Evolutionary conservation across 1,140 invertebrate species (phyloP).

Genomic region (Drosophila obscura): DNA sequence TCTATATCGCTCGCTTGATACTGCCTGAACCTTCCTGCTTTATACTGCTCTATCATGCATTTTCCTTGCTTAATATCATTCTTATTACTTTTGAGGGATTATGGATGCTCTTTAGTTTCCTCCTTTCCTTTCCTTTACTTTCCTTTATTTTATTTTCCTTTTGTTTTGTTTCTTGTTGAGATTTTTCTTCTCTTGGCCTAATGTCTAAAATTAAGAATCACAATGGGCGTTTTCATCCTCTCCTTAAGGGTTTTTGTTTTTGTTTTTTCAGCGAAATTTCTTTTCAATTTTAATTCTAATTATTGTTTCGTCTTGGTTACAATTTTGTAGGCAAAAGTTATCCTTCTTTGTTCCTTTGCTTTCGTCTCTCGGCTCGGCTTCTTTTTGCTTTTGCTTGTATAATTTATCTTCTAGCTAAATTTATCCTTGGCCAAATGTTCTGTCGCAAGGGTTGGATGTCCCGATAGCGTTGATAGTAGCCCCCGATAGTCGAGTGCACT

Average conservation of each 20-base stretch:
- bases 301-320: constrained; percentile 68
- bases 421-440: constrained; percentile 36
- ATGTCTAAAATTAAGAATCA: constrained; percentile 83
- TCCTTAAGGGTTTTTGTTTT: constrained; percentile 12
- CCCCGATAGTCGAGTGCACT: neutral
- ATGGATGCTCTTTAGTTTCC: neutral
- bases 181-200: constrained; percentile 36
- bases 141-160: neutral
- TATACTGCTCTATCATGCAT: too few relatives aligned
- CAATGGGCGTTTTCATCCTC: constrained; percentile 68
- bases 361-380: neutral
- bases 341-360: constrained; percentile 26
- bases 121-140: neutral
- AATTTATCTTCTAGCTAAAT: constrained; percentile 51
- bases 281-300: constrained; percentile 71
- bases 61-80: too few relatives aligned
- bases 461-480: constrained; percentile 15
- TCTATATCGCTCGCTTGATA: neutral
- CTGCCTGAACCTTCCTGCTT: too few relatives aligned
- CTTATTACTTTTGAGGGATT: too few relatives aligned
- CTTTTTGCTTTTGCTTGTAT: constrained; percentile 18
- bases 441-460: constrained; percentile 6
- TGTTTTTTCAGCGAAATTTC: constrained; percentile 47
- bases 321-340: constrained; percentile 6
- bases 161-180: constrained; percentile 27